These are phyloP conservation scores for Anhinga anhinga DNA, from an alignment of 2,113 vertebrate species.

Conservation along the genomic window DNA sequence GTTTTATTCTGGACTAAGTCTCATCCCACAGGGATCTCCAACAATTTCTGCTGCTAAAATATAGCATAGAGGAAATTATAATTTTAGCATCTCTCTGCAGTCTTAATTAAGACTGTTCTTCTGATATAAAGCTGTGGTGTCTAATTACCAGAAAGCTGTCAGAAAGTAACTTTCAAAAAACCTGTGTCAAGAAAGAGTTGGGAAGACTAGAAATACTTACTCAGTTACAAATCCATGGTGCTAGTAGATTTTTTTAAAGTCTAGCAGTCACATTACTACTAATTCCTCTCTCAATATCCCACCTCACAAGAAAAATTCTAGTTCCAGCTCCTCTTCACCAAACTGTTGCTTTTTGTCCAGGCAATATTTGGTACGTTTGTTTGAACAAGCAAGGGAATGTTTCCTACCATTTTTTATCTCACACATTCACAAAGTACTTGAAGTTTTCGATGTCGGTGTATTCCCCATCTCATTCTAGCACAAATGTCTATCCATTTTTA, in stretches of 20 bases:
- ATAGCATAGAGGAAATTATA: constrained; percentile 52
- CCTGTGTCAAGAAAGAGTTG: constrained; percentile 20
- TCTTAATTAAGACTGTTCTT: constrained; percentile 59
- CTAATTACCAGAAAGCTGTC: constrained; percentile 41
- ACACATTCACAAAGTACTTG: neutral
- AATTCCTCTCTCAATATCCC: neutral
- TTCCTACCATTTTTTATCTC: neutral
- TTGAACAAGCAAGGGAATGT: neutral
- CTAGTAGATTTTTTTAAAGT: neutral
- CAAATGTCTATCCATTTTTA: neutral
- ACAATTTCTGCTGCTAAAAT: constrained; percentile 43
- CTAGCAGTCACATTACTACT: neutral
- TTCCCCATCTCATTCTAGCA: neutral
- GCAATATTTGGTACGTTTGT: neutral
- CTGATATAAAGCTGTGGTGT: constrained; percentile 28
- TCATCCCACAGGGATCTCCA: constrained; percentile 44
- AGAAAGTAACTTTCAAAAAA: constrained; percentile 61
- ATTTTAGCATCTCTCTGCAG: constrained; percentile 60
- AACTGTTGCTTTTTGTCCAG: neutral
- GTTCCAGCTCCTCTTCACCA: neutral
- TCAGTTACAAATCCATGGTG: neutral
- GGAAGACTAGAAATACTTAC: constrained; percentile 8
- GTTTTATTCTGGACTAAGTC: constrained; percentile 50
- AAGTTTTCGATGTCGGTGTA: neutral
- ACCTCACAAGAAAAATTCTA: neutral